These are phyloP conservation scores for Leucophenga montana DNA, from an alignment of 2,888 invertebrate species.

Conservation along the genomic window DNA sequence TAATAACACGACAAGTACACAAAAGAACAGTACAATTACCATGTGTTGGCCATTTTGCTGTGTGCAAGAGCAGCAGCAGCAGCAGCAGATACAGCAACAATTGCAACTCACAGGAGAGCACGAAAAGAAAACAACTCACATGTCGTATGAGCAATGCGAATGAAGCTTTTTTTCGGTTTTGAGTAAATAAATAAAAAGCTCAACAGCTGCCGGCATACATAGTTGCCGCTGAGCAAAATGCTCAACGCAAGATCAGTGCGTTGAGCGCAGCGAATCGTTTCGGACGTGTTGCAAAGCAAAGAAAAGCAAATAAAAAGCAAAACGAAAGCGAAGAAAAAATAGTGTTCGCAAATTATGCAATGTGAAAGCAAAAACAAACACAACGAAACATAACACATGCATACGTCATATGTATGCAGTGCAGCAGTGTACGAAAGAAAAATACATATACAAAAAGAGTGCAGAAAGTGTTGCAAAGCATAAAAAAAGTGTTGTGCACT, in stretches of 20 bases:
- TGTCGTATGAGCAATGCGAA: background rate
- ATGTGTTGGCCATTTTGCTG: constrained; percentile 4
- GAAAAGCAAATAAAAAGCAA: background rate
- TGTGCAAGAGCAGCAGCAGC: background rate
- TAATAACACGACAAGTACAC: no score
- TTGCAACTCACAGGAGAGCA: background rate
- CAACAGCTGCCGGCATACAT: background rate
- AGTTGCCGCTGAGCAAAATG: background rate
- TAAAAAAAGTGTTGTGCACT: constrained; percentile 20
- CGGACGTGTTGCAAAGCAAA: constrained; percentile 40
- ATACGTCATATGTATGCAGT: constrained; percentile 6
- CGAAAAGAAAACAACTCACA: constrained; percentile 12
- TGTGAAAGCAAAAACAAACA: background rate
- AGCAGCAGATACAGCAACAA: background rate
- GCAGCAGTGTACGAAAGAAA: background rate
- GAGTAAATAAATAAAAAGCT: background rate
- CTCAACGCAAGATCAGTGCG: constrained; percentile 51
- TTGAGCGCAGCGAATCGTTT: constrained; percentile 52
- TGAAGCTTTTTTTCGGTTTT: background rate
- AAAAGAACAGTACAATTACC: background rate
- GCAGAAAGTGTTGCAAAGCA: constrained; percentile 5
- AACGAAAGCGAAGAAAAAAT: constrained; percentile 25
- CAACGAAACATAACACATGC: constrained; percentile 3
- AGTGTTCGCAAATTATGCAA: constrained; percentile 24
- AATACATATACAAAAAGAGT: constrained; percentile 6